Base-by-base conservation (phyloP, 2,888 invertebrate species). In the Epinotia demarniana region DNA sequence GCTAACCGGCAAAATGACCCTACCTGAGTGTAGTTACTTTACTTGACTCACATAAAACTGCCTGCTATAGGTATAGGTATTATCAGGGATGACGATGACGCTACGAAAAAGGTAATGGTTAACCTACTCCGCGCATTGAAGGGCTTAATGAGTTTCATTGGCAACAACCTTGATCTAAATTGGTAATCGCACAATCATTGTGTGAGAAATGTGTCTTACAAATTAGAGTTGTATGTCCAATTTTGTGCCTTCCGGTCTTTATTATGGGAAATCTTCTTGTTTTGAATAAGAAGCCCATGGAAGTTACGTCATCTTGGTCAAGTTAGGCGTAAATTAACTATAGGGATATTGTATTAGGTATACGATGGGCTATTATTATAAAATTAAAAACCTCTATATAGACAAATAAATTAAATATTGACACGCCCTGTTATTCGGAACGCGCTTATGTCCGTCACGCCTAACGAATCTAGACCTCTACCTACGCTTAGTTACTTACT, bases 61-160 rank as follows among this genome's bases (percentile, higher is more conserved):
- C 33, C 13, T 66, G 43, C 58, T 70, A 70, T 16, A n/a, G n/a
- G n/a, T n/a, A 6, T 6, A 6, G 6, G 33, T 8, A 9, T 8
- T 58, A 69, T 58, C 33, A 18, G 61, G 66, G 61, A 67, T 75
- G 75, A 75, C 71, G 61, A 67, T 75, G 75, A 75, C 71, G 78
- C 77, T 72, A 74, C 75, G 60, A 80, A 79, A 78, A 80, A 70
- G 76, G 80, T 73, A 81, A 81, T 79, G 77, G 79, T 78, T 78
- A 78, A 76, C 72, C 61, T 71, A 77, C 72, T 63, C 78, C 77
- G 75, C 76, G 78, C 77, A 78, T 81, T 80, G 78, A 80, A 53
- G 55, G 72, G 71, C 75, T 78, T 80, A 80, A 81, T 80, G 79
- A 77, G 76, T 73, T 80, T 72, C 77, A 79, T 79, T 78, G 76